A percentile compares a stretch with the other conserved stretches of the same genome.
Conservation (phyloP, 35 echinoderm and acorn worm genomes). For the Stichopus chloronotus region DNA sequence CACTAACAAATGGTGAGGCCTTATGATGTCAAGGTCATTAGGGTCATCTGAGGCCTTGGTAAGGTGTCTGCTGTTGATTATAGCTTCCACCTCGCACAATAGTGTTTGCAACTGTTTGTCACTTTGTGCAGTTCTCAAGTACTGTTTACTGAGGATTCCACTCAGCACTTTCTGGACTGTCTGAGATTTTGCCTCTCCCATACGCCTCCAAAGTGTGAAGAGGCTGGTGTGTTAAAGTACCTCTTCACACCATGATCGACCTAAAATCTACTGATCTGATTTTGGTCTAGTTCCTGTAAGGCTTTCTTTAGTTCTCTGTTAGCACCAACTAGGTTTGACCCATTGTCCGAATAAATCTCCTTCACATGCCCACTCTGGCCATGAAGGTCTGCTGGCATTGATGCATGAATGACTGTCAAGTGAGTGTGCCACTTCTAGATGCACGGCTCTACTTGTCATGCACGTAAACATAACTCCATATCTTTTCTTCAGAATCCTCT, state of each 20-base stretch:
- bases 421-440: conserved; percentile 61
- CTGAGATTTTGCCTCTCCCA: background rate
- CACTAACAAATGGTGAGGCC: conserved; percentile 35
- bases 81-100: background rate
- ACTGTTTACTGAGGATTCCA: background rate
- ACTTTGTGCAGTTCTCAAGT: background rate
- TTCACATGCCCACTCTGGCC: background rate
- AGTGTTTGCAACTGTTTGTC: background rate
- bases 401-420: conserved; percentile 70
- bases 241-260: background rate
- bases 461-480: conserved; percentile 73
- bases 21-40: background rate
- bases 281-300: no score
- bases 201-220: no score
- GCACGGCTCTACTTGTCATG: no score
- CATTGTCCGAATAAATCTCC: conserved; percentile 72
- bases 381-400: conserved; percentile 9
- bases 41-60: background rate
- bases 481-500: conserved; percentile 49
- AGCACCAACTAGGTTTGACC: no score
- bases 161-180: background rate
- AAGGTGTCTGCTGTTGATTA: background rate
- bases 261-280: background rate
- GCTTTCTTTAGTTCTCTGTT: no score
- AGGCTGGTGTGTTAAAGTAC: conserved; percentile 11